These are phyloP conservation scores for Smutsia gigantea DNA, from an alignment of 2,797 vertebrate species.

Conservation along the genomic window DNA sequence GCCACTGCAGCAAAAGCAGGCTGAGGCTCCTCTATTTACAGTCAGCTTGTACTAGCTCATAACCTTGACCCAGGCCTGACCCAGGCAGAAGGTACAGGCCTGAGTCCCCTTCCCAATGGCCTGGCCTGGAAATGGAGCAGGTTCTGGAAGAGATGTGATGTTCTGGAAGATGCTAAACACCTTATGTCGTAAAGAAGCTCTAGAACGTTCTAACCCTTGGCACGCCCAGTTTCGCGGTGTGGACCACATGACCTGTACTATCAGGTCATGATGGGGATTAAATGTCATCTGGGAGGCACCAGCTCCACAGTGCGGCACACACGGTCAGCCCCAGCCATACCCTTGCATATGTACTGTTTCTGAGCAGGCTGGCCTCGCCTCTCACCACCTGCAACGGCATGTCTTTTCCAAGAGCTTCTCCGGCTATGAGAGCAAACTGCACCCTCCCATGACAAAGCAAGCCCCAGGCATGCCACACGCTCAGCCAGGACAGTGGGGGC, in stretches of 20 bases:
- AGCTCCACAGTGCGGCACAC: neutral
- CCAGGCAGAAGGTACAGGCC: neutral
- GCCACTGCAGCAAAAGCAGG: neutral
- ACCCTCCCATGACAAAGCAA: neutral
- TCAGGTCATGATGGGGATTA: neutral
- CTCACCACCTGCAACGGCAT: neutral
- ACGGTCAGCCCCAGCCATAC: neutral
- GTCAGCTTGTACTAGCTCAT: neutral
- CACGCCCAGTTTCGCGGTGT: neutral
- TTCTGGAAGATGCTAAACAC: neutral
- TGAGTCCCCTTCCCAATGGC: neutral
- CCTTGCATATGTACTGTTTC: fast-evolving
- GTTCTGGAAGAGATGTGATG: neutral
- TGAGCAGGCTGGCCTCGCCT: neutral
- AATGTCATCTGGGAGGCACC: neutral
- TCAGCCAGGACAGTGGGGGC: neutral
- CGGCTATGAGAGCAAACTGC: neutral
- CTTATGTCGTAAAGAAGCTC: neutral
- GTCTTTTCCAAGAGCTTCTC: neutral
- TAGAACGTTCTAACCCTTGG: too few relatives aligned
- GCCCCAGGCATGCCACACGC: neutral
- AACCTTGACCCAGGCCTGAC: neutral
- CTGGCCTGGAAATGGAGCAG: neutral
- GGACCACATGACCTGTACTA: neutral
- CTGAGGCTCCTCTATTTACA: neutral